A percentile compares a stretch with the other conserved stretches of the same genome.
Conservation (phyloP, 2,113 vertebrate species). For the Baryphthengus martii region DNA sequence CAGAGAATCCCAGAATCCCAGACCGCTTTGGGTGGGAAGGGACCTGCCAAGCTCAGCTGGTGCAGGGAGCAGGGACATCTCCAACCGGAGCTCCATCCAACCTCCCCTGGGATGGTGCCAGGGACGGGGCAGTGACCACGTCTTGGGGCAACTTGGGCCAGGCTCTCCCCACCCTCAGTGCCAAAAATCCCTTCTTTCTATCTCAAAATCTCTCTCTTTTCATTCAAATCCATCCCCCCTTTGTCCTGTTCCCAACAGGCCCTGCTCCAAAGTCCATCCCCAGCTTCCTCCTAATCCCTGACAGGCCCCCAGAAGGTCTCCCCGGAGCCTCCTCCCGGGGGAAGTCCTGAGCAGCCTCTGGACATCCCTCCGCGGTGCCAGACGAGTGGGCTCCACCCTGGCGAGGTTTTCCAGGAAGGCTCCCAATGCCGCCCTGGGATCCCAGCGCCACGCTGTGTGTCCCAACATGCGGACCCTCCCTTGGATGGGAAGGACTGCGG, state of each 20-base stretch:
- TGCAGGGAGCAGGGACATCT: no score
- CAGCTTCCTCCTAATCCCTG: no score
- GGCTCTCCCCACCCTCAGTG: no score
- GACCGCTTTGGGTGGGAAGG: background rate
- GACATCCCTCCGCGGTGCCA: background rate
- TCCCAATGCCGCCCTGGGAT: background rate
- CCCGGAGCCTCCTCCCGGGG: background rate
- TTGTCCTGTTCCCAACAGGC: no score
- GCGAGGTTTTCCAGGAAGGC: background rate
- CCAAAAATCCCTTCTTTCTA: no score
- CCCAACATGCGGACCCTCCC: background rate
- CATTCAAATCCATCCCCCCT: no score
- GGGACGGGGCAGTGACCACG: no score
- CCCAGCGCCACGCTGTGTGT: background rate
- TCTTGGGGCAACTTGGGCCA: no score
- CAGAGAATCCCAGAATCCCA: background rate
- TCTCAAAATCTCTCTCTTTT: no score
- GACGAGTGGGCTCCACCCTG: background rate
- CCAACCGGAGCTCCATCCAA: background rate
- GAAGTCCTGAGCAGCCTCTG: background rate
- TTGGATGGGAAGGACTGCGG: background rate
- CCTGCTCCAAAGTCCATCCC: no score
- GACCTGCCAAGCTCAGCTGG: background rate
- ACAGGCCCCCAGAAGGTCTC: no score
- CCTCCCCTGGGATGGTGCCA: no score